These are phyloP conservation scores for Orthosia cruda DNA, from an alignment of 2,888 invertebrate genomes.

Conservation along the genomic window DNA sequence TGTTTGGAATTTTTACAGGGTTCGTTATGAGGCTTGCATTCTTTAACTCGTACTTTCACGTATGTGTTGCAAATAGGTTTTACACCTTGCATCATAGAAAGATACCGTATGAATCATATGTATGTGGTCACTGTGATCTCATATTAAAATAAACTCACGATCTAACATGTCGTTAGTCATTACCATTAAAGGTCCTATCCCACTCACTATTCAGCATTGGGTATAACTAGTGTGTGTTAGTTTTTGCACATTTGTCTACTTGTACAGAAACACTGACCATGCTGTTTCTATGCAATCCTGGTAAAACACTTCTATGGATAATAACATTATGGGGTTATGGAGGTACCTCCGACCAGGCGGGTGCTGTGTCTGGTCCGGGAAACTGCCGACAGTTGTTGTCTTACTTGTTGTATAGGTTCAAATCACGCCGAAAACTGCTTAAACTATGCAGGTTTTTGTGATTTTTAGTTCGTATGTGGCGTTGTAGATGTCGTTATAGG, in stretches of 20 bases:
- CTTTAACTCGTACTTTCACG: not conserved
- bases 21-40: not conserved
- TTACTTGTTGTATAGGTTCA: not conserved
- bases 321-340: too few relatives aligned
- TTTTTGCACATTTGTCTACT: not conserved
- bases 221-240: not conserved
- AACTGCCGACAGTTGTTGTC: not conserved
- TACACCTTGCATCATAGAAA: constrained; percentile 23
- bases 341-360: too few relatives aligned
- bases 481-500: too few relatives aligned
- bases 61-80: not conserved
- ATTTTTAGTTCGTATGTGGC: not conserved
- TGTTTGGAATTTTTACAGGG: too few relatives aligned
- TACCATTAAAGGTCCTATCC: not conserved
- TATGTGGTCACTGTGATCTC: constrained; percentile 48
- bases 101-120: constrained; percentile 22
- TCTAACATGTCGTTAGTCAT: constrained; percentile 3
- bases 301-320: not conserved
- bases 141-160: constrained; percentile 22
- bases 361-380: too few relatives aligned
- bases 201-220: not conserved
- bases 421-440: too few relatives aligned
- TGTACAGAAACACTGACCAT: too few relatives aligned
- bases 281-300: not conserved
- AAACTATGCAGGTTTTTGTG: too few relatives aligned